Evolutionary conservation across 2,113 vertebrate genomes (phyloP).

Genomic region (Sphaerodactylus townsendi): DNA sequence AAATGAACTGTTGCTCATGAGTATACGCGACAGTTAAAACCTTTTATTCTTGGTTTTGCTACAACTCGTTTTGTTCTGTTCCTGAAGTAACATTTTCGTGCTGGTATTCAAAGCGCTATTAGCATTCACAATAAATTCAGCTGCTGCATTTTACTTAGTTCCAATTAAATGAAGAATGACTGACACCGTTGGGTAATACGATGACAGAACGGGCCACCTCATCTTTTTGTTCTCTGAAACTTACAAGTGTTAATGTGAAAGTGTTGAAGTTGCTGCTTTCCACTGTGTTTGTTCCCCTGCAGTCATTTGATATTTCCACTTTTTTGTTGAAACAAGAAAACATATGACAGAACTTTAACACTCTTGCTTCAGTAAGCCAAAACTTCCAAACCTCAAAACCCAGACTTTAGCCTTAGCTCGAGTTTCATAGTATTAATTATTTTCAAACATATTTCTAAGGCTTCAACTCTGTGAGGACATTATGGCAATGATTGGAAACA

Average conservation of each 20-base stretch:
- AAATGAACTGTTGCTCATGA: too few relatives aligned
- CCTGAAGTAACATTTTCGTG: too few relatives aligned
- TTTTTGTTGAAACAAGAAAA: conserved; percentile 44
- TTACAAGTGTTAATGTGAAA: conserved; percentile 40
- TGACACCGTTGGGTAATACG: background rate
- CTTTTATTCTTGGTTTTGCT: too few relatives aligned
- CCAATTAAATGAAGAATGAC: background rate
- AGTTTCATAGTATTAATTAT: conserved; percentile 15
- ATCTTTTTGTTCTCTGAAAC: conserved; percentile 48
- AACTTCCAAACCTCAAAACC: conserved; percentile 33
- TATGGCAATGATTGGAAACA: background rate
- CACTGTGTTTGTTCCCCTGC: conserved; percentile 24
- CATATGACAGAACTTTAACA: conserved; percentile 43
- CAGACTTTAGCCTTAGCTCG: conserved; percentile 15
- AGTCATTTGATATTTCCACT: conserved; percentile 61
- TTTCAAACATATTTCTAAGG: conserved; percentile 7
- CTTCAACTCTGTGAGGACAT: background rate
- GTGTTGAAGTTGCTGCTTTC: conserved; percentile 27
- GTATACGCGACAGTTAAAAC: too few relatives aligned
- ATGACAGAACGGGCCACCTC: conserved; percentile 14
- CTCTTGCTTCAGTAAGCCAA: conserved; percentile 41
- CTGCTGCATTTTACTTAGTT: background rate
- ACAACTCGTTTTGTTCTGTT: too few relatives aligned
- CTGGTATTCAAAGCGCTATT: too few relatives aligned
- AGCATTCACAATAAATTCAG: background rate